phyloP scores from a whole-genome alignment of 2,797 vertebrate genomes.

The Anguilla megastoma region DNA sequence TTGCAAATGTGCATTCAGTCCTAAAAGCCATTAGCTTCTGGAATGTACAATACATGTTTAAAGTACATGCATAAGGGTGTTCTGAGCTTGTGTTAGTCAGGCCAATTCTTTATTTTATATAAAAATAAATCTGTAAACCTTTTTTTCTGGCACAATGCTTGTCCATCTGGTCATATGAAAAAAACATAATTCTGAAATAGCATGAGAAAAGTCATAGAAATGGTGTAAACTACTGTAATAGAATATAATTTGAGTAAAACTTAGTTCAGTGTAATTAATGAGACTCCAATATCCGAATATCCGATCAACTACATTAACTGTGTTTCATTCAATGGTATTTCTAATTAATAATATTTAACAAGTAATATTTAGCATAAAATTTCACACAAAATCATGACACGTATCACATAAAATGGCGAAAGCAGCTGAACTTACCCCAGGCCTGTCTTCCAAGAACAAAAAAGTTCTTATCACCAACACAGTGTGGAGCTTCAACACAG shows the following conservation, averaged over 20 bases:
- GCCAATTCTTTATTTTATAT: neutral
- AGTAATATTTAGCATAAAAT: neutral
- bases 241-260: neutral
- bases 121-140: neutral
- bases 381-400: too few species aligned
- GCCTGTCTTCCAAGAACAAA: conserved; percentile 50
- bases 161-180: neutral
- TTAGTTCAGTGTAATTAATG: neutral
- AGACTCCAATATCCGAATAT: neutral
- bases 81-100: neutral
- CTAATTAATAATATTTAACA: neutral
- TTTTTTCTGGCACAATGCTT: neutral
- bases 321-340: neutral
- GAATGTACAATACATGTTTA: neutral
- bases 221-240: neutral
- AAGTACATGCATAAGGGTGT: neutral
- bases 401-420: conserved; percentile 1
- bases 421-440: conserved; percentile 20
- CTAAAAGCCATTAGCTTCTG: neutral
- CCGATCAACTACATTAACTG: neutral
- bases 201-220: neutral
- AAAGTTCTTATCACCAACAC: conserved; percentile 62
- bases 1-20: neutral
- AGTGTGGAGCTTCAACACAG: conserved; percentile 60
- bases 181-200: neutral